These are phyloP conservation scores for Rapana venosa DNA, from an alignment of 2,888 invertebrate genomes.

Conservation along the genomic window DNA sequence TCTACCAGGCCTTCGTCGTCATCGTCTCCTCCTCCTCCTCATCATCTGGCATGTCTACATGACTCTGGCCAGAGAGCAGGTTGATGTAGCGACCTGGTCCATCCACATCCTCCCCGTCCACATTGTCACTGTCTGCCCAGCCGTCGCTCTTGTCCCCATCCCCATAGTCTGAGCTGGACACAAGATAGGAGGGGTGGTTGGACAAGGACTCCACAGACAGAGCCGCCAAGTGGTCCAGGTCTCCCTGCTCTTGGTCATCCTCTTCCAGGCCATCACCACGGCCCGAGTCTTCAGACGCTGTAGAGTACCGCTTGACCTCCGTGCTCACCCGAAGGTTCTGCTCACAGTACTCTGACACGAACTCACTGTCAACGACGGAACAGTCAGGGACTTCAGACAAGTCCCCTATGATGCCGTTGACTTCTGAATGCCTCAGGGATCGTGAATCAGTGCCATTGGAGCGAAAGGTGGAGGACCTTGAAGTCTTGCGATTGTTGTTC, in stretches of 20 bases:
- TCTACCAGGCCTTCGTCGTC: not conserved
- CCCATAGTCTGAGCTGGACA: slow-evolving; percentile 49
- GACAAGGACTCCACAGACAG: slow-evolving; percentile 65
- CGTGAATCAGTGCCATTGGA: slow-evolving; percentile 20
- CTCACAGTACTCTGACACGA: slow-evolving; percentile 71
- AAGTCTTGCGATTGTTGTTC: slow-evolving; percentile 41
- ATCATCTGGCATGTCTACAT: not conserved
- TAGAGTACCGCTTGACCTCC: slow-evolving; percentile 62
- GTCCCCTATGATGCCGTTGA: slow-evolving; percentile 61
- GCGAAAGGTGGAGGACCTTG: slow-evolving; percentile 26
- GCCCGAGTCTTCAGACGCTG: slow-evolving; percentile 60
- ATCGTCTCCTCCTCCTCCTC: not conserved
- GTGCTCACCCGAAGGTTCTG: slow-evolving; percentile 59
- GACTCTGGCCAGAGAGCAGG: slow-evolving; percentile 13
- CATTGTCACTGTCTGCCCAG: slow-evolving; percentile 26
- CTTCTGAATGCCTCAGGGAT: slow-evolving; percentile 24
- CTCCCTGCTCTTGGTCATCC: slow-evolving; percentile 48
- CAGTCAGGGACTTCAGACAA: slow-evolving; percentile 71
- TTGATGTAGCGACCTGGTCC: slow-evolving; percentile 32
- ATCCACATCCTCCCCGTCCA: slow-evolving; percentile 27
- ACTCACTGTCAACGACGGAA: slow-evolving; percentile 74
- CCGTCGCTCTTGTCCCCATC: slow-evolving; percentile 24
- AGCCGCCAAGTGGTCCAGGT: slow-evolving; percentile 62
- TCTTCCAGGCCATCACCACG: slow-evolving; percentile 51
- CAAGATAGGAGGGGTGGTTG: slow-evolving; percentile 58